Evolutionary conservation across 2,113 vertebrate species (phyloP).

Genomic region (Polypterus bichir): DNA sequence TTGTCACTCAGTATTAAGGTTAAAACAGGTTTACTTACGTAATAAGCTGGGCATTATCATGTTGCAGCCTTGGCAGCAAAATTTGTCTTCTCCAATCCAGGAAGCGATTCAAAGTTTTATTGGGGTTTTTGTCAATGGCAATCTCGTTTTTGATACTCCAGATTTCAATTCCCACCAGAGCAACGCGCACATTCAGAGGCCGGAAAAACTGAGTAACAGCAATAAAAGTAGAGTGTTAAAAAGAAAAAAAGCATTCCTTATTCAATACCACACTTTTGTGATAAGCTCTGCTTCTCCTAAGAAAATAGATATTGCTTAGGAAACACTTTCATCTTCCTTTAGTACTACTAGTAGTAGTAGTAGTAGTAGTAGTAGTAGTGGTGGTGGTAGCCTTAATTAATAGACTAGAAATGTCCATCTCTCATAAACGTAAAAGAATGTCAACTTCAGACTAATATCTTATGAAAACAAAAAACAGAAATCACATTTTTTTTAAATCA

Average conservation of each 20-base stretch:
- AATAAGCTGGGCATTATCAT: conserved; percentile 85
- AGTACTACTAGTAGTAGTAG: too few species aligned
- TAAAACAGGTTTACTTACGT: conserved; percentile 50
- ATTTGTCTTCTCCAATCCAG: conserved; percentile 66
- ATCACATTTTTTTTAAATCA: too few species aligned
- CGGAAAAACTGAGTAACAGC: conserved; percentile 63
- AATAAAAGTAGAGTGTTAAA: too few species aligned
- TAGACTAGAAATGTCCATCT: too few species aligned
- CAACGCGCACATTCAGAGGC: conserved; percentile 69
- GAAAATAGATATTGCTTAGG: background rate
- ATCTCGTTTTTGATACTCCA: conserved; percentile 67
- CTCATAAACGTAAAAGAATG: too few species aligned
- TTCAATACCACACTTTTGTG: background rate
- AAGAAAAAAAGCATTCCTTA: background rate
- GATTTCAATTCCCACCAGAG: conserved; percentile 70
- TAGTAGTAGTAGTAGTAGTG: too few species aligned
- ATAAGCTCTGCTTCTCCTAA: background rate
- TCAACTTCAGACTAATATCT: too few species aligned
- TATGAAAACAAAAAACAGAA: too few species aligned
- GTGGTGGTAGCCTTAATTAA: too few species aligned
- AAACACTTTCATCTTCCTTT: too few species aligned
- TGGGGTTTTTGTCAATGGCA: conserved; percentile 41
- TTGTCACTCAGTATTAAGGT: too few species aligned
- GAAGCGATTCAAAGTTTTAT: conserved; percentile 58
- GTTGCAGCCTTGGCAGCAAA: conserved; percentile 61